phyloP scores from a whole-genome alignment of 1,140 invertebrate species.

The Zelostemma sp. region DNA sequence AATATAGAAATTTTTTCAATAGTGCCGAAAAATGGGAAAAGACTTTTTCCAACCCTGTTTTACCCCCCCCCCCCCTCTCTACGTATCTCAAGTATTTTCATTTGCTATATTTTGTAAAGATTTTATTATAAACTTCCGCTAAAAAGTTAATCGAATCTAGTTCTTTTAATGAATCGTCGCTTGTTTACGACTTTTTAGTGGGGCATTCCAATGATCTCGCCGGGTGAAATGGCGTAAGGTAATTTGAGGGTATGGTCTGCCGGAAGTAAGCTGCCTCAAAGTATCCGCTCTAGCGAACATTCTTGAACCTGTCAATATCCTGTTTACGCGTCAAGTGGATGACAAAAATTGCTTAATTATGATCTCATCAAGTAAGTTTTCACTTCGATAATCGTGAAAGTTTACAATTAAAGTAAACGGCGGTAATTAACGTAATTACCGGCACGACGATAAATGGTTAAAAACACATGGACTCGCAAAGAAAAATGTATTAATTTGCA shows the following conservation, averaged over 20 bases:
- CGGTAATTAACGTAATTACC: too few relatives aligned
- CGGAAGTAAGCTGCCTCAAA: conserved; percentile 8
- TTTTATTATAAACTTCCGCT: too few relatives aligned
- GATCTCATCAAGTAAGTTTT: too few relatives aligned
- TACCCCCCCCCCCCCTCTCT: too few relatives aligned
- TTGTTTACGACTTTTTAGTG: conserved; percentile 6
- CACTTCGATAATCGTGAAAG: too few relatives aligned
- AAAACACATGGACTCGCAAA: too few relatives aligned
- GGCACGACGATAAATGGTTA: too few relatives aligned
- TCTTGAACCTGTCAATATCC: conserved; percentile 24
- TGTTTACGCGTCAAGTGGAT: conserved; percentile 18
- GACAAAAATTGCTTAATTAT: too few relatives aligned
- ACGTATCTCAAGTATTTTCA: conserved; percentile 15
- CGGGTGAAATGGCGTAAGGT: conserved; percentile 12
- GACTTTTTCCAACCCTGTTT: conserved; percentile 24
- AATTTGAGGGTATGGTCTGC: conserved; percentile 15
- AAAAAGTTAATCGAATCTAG: too few relatives aligned
- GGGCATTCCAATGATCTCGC: not conserved
- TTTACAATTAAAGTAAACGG: too few relatives aligned
- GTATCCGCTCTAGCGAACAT: conserved; percentile 21
- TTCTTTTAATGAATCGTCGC: not conserved
- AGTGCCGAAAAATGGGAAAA: too few relatives aligned
- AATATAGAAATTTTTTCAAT: too few relatives aligned
- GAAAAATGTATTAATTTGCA: conserved; percentile 47
- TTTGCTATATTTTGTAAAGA: conserved; percentile 4